Percentiles rank a stretch among this genome's conserved stretches.
Evolutionary conservation across 2,797 vertebrate species (phyloP).

Genomic region (Hemitrygon akajei): DNA sequence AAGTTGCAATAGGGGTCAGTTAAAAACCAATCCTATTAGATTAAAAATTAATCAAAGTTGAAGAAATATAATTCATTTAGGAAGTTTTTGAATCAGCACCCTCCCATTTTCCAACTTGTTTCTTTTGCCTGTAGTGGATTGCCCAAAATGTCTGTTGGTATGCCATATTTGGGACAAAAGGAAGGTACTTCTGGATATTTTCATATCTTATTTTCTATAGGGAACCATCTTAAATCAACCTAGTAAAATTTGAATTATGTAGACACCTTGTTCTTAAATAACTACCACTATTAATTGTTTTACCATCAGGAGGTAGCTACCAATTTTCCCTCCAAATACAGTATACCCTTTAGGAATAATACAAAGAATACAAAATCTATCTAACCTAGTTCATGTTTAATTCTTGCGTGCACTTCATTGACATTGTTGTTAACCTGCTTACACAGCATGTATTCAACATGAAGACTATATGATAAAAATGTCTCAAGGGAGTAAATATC

Average conservation of each 20-base stretch:
- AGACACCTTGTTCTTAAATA: not conserved
- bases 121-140: not conserved
- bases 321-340: not conserved
- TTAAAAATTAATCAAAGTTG: not conserved
- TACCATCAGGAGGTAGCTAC: not conserved
- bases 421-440: not conserved
- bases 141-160: not conserved
- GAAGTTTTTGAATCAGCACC: not conserved
- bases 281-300: not conserved
- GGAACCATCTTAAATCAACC: not conserved
- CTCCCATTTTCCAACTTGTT: not conserved
- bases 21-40: slow-evolving; percentile 11
- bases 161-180: not conserved
- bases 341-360: not conserved
- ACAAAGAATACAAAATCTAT: not conserved
- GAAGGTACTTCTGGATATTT: not conserved
- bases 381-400: not conserved
- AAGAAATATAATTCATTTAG: not conserved
- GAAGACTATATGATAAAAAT: not conserved
- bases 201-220: not conserved
- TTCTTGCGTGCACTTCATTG: not conserved
- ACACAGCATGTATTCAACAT: not conserved
- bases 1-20: not conserved
- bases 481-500: not conserved
- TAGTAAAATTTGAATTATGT: not conserved